Evolutionary conservation across 2,888 invertebrate species (phyloP).

Genomic region (Alloscopus bannaensis): DNA sequence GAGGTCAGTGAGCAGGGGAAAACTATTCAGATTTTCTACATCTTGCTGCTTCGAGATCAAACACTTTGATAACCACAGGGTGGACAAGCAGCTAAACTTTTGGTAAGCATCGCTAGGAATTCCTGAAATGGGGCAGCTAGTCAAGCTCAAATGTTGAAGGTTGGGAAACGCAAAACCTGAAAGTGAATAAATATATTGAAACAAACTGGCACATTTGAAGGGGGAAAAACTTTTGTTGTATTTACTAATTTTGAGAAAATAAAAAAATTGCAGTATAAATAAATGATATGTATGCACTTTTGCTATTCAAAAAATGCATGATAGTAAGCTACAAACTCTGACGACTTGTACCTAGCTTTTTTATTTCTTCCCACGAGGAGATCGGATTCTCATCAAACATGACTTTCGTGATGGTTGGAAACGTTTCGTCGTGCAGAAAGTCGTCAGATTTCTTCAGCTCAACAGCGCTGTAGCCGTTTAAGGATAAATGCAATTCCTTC

Average conservation of each 20-base stretch:
- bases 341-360: constrained; percentile 44
- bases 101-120: constrained; percentile 10
- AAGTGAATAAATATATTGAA: not conserved
- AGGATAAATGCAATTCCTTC: constrained; percentile 92
- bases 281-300: too few species aligned
- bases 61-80: constrained; percentile 44
- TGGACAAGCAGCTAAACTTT: constrained; percentile 27
- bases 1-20: constrained; percentile 38
- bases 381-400: constrained; percentile 58
- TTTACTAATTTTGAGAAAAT: too few species aligned
- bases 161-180: constrained; percentile 48
- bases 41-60: constrained; percentile 22
- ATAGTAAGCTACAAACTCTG: too few species aligned
- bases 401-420: not conserved
- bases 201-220: too few species aligned
- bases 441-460: not conserved
- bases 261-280: too few species aligned
- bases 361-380: constrained; percentile 49
- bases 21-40: constrained; percentile 36
- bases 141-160: constrained; percentile 43
- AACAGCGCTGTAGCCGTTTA: constrained; percentile 82
- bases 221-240: too few species aligned
- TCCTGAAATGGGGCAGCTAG: constrained; percentile 3
- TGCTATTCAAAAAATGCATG: too few species aligned
- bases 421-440: not conserved